Conservation (phyloP, 2,888 invertebrate genomes). For the Chironomus riparius region DNA sequence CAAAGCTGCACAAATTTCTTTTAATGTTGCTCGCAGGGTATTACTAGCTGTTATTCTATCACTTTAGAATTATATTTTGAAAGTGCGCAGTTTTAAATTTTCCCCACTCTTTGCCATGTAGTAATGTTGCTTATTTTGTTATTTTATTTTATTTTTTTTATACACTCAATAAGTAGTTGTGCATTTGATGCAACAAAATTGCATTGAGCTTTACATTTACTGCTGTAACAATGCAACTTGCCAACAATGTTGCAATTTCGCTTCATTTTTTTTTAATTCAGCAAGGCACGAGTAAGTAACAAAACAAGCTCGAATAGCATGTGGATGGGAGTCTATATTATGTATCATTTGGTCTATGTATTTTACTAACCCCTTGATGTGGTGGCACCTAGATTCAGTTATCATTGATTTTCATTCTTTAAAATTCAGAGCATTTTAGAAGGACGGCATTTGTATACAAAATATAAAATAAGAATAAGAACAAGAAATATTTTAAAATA, state of each 20-base stretch:
- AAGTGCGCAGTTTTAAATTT: not conserved
- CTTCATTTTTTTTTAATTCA: too few species aligned
- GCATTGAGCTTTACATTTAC: not conserved
- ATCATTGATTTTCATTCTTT: conserved; percentile 13
- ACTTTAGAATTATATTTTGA: not conserved
- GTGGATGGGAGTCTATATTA: not conserved
- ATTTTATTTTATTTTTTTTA: too few species aligned
- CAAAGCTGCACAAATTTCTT: not conserved
- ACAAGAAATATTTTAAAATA: not conserved
- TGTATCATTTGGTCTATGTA: not conserved
- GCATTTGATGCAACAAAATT: conserved; percentile 3
- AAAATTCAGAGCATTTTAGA: conserved; percentile 16
- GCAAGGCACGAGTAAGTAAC: too few species aligned
- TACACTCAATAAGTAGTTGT: not conserved
- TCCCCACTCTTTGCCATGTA: not conserved
- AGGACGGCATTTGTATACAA: conserved; percentile 7
- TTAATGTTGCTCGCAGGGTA: not conserved
- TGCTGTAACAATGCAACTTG: not conserved
- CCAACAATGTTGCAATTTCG: not conserved
- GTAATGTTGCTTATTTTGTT: not conserved
- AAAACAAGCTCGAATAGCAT: not conserved
- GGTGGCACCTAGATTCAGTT: conserved; percentile 10
- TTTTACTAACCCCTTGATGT: not conserved
- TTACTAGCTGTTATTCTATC: too few species aligned
- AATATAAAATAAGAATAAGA: not conserved